These are phyloP conservation scores for Himalopsyche kuldschensis DNA, from an alignment of 2,888 invertebrate genomes.

Conservation along the genomic window DNA sequence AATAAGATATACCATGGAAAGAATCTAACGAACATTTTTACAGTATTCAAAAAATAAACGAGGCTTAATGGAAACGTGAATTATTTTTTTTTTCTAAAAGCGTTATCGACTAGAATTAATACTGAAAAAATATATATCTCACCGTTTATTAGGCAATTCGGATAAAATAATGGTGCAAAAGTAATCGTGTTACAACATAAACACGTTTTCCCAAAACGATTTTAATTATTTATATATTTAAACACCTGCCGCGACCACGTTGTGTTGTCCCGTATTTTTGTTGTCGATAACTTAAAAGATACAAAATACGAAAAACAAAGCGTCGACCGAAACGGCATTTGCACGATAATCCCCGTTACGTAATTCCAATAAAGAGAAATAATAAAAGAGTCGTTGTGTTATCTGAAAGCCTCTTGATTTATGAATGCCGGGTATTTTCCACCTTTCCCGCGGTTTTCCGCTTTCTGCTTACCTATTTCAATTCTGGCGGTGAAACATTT, in stretches of 20 bases:
- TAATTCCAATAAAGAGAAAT: constrained; percentile 38
- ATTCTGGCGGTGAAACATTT: not conserved
- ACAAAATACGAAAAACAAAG: constrained; percentile 10
- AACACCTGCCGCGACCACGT: constrained; percentile 32
- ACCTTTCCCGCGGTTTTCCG: constrained; percentile 36
- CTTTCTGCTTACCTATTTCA: constrained; percentile 11
- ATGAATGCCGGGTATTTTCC: constrained; percentile 32
- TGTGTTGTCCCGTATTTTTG: constrained; percentile 11
- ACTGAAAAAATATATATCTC: not conserved
- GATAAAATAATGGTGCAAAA: constrained; percentile 22
- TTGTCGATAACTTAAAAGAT: constrained; percentile 26
- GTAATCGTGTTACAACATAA: constrained; percentile 18
- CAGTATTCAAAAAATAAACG: not conserved
- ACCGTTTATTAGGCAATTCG: constrained; percentile 20
- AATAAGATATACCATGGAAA: too few species aligned
- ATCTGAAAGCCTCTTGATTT: constrained; percentile 34
- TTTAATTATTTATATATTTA: constrained; percentile 32
- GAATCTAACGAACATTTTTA: too few species aligned
- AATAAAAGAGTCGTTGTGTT: constrained; percentile 32
- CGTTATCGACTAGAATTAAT: not conserved
- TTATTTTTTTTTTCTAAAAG: not conserved
- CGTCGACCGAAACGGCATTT: constrained; percentile 8
- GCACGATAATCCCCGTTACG: constrained; percentile 26
- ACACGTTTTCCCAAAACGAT: constrained; percentile 4
- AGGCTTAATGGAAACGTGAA: not conserved